Conservation (phyloP, 2,113 vertebrate species). For the Ammodytes marinus region DNA sequence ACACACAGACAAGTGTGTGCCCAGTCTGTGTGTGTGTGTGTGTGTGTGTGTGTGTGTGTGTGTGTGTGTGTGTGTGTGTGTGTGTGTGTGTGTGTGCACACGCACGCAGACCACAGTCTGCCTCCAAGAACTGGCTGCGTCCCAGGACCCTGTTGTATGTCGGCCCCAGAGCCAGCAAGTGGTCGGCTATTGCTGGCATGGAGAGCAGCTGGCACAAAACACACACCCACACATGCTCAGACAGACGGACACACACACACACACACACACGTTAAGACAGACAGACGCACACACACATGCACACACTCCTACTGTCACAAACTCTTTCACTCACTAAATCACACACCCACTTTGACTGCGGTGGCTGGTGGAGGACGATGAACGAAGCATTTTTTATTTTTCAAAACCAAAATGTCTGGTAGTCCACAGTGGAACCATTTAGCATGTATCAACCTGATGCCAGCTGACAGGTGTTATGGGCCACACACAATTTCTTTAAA, state of each 20-base stretch:
- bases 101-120: conserved; percentile 47
- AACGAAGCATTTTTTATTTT: conserved; percentile 23
- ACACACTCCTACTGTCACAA: conserved; percentile 41
- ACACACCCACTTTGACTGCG: conserved; percentile 54
- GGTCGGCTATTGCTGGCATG: conserved; percentile 73
- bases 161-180: conserved; percentile 61
- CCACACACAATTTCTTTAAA: conserved; percentile 52
- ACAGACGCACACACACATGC: conserved; percentile 28
- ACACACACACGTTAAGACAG: conserved; percentile 18
- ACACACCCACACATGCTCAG: conserved; percentile 24
- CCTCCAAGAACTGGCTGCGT: conserved; percentile 49
- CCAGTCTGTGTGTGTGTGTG: conserved; percentile 30
- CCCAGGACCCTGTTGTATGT: conserved; percentile 66
- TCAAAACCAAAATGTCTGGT: conserved; percentile 44
- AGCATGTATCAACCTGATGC: conserved; percentile 39
- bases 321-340: conserved; percentile 51
- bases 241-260: conserved; percentile 8
- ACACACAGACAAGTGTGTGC: conserved; percentile 56
- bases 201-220: conserved; percentile 67
- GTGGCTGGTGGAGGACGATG: conserved; percentile 32
- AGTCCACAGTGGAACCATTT: conserved; percentile 46
- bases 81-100: conserved; percentile 33
- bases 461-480: conserved; percentile 32
- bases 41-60: conserved; percentile 30
- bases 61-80: conserved; percentile 32